Base-by-base conservation (phyloP, 37 sponge, comb jelly and placozoan species). In the Ianthella basta region DNA sequence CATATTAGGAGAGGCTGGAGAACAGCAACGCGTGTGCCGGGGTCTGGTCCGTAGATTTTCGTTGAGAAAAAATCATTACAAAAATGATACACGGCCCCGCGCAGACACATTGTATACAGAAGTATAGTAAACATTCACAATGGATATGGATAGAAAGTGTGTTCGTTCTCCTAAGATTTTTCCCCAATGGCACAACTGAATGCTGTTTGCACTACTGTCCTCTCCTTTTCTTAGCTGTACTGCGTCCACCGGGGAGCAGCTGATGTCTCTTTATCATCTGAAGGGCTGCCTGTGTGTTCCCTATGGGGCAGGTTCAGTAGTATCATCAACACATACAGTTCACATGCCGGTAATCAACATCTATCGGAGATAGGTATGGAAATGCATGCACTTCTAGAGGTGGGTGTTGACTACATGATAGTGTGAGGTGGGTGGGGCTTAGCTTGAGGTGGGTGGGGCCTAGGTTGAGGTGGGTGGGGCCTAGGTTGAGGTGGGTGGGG, bases 261-360 rank as follows among this genome's bases (percentile, higher is more conserved):
- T 89, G 87, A 25, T 83, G 66, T 34, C 63, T 83, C 39, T 89
- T 86, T 38, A 93, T 86, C 33, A 89, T 79, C 21, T 87, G 87
- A 18, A 93, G 72, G 39, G 90, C 89, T 54, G 65, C 36, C n/a
- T 80, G 68, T 5, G 74, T 79, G 66, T 89, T 93, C 14, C 93
- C 93, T 91, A 14, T 41, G 72, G 32, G 3, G 37, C 20, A 33
- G 37, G 12, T 3, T 8, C 4, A 33, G 32, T 32, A 6, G 14
- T 15, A 70, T 18, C 37, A 44, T 44, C 50, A 44, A n/a, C n/a
- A n/a, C n/a, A n/a, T n/a, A n/a, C n/a, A n/a, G n/a, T n/a, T n/a
- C n/a, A n/a, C n/a, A n/a, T n/a, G n/a, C n/a, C n/a, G n/a, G n/a
- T n/a, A n/a, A n/a, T n/a, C n/a, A n/a, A n/a, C n/a, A n/a, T n/a